Percentiles rank a stretch among this genome's conserved stretches.
Conservation (phyloP, 2,113 vertebrate genomes). For the Pontoporia blainvillei region DNA sequence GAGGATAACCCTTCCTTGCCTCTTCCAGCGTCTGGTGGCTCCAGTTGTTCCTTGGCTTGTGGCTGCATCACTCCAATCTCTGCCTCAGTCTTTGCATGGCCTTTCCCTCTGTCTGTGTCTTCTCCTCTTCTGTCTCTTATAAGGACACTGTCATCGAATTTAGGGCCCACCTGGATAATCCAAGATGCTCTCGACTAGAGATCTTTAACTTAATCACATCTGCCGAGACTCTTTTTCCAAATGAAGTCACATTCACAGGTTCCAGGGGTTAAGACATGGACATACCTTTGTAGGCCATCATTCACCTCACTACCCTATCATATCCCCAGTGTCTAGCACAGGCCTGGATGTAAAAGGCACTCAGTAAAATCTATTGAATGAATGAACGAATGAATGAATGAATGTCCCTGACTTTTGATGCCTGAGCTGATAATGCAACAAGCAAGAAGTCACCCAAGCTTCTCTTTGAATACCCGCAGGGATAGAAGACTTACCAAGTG, state of each 20-base stretch:
- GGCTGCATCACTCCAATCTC: neutral
- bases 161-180: neutral
- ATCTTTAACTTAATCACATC: neutral
- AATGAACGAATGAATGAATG: too few relatives aligned
- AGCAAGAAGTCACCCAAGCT: neutral
- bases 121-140: neutral
- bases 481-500: neutral
- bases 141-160: neutral
- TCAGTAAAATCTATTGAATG: neutral
- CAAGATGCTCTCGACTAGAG: neutral
- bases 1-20: neutral
- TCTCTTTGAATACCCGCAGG: neutral
- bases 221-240: neutral
- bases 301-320: neutral
- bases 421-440: neutral
- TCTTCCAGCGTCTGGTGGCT: neutral
- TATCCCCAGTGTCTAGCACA: neutral
- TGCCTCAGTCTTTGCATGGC: neutral
- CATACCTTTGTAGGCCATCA: neutral
- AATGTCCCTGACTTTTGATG: neutral
- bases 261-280: neutral
- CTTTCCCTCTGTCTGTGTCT: neutral
- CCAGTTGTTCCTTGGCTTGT: neutral
- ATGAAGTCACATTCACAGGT: neutral
- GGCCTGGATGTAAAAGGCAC: neutral